Evolutionary conservation across 2,797 vertebrate genomes (phyloP).

Genomic region (Muscicapa striata): DNA sequence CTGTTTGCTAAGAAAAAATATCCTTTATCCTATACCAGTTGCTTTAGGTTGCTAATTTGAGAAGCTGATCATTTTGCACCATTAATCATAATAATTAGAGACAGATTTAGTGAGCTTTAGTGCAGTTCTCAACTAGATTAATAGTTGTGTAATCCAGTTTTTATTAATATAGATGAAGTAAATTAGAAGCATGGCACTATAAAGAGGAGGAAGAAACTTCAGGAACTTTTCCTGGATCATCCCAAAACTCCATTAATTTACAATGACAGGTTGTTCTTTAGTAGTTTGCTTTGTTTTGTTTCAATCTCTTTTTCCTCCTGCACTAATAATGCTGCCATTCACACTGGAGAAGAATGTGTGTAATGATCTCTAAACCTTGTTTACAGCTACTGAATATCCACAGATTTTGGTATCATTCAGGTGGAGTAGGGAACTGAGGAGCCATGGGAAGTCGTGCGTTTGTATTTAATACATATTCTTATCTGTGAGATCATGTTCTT

Average conservation of each 20-base stretch:
- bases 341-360: neutral
- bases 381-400: neutral
- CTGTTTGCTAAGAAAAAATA: slow-evolving; percentile 47
- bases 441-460: neutral
- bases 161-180: slow-evolving; percentile 81
- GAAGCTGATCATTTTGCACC: slow-evolving; percentile 70
- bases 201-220: slow-evolving; percentile 64
- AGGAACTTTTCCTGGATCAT: slow-evolving; percentile 50
- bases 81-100: slow-evolving; percentile 79
- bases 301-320: neutral
- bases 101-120: slow-evolving; percentile 76
- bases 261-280: slow-evolving; percentile 23
- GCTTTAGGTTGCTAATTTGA: slow-evolving; percentile 72
- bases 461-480: neutral
- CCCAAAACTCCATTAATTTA: slow-evolving; percentile 61
- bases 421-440: neutral
- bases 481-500: neutral
- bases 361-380: neutral
- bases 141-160: slow-evolving; percentile 69
- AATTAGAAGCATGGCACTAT: slow-evolving; percentile 72
- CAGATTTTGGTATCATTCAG: neutral
- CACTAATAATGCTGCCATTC: slow-evolving; percentile 9
- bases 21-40: slow-evolving; percentile 62
- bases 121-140: slow-evolving; percentile 75
- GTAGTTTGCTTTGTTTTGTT: slow-evolving; percentile 13